Evolutionary conservation across 2,113 vertebrate genomes (phyloP), one percentile per base, ranked within the genome.

Genomic region (Smithornis capensis): DNA sequence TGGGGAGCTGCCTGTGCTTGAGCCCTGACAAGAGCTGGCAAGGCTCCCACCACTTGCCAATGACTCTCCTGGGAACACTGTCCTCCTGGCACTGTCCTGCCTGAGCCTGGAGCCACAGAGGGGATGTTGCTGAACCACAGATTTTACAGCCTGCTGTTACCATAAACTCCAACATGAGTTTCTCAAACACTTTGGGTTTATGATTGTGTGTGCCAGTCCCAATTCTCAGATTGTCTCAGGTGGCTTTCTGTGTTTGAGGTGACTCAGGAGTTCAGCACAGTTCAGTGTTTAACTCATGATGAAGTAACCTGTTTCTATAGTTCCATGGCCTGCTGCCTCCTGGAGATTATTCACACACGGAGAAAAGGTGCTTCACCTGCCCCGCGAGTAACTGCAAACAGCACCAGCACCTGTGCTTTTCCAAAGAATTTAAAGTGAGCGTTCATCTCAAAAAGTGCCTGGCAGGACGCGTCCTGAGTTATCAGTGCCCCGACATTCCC

Each of bases 221-320:
- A 38, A 15, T 53, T 35, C 68, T 50, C 37, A 0, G 28, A 7
- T n/a, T 0, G 1, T 62, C n/a, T 22, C 7, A 0, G 0, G 19
- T 7, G 18, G 17, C 38, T 69, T 56, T 60, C 31, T 53, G 57
- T 52, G 49, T 45, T 57, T 53, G 23, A 76, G 83, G 14, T 95
- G 93, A 95, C 73, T 92, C 94, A 94, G 68, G 37, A 71, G 40
- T 49, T 65, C 49, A 56, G 33, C 2, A 24, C 67, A 12, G 31
- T 22, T 60, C 19, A 13, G 80, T 31, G 35, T 69, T 68, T 88
- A 74, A 70, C 23, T 53, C 10, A 12, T 0, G 1, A 31, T 65
- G 45, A 69, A 67, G 59, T 49, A 80, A 94, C 38, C 14, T 0
- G 0, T 85, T 60, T 60, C 86, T 60, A 63, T 4, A 57, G 71